Conservation (phyloP, 2,113 vertebrate species). For the Fregetta grallaria region DNA sequence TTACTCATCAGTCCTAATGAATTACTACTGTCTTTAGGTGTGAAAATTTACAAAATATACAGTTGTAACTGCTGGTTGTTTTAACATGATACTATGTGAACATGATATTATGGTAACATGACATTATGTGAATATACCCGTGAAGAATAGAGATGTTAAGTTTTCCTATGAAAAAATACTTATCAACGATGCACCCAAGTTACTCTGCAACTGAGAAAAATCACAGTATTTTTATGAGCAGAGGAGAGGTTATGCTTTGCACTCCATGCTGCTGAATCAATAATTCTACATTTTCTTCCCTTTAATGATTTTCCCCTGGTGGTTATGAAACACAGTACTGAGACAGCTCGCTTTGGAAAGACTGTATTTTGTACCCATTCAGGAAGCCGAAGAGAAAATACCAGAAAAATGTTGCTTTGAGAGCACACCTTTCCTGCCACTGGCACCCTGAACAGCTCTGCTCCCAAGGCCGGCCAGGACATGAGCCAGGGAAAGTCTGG, state of each 20-base stretch:
- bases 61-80: neutral
- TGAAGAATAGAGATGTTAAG: neutral
- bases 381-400: neutral
- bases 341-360: neutral
- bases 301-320: neutral
- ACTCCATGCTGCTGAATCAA: neutral
- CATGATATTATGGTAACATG: too few relatives aligned
- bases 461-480: fast-evolving
- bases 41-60: neutral
- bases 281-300: slow-evolving; percentile 4
- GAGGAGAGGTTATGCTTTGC: neutral
- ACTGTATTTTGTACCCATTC: neutral
- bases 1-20: neutral
- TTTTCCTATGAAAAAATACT: neutral
- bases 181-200: neutral
- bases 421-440: neutral
- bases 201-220: neutral
- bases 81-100: neutral
- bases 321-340: neutral
- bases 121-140: neutral
- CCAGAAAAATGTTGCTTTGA: neutral
- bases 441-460: neutral
- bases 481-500: fast-evolving
- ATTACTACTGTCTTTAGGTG: neutral
- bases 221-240: neutral